These are phyloP conservation scores for Atethmia centrago DNA, from an alignment of 2,888 invertebrate species.

Conservation along the genomic window DNA sequence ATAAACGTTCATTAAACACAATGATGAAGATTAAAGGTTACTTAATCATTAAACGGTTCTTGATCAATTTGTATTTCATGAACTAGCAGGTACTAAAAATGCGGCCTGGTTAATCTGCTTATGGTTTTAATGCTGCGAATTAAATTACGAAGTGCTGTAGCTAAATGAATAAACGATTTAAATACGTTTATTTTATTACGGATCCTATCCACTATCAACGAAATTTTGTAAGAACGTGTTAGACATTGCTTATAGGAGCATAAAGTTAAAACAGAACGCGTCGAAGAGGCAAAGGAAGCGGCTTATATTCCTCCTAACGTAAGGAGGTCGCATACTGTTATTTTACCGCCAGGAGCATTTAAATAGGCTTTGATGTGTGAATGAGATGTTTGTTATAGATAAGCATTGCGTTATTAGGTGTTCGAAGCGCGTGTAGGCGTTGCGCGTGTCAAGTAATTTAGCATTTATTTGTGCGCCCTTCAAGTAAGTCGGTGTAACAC, in stretches of 20 bases:
- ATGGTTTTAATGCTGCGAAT: background rate
- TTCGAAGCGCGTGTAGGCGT: slow-evolving; percentile 43
- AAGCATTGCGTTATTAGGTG: slow-evolving; percentile 63
- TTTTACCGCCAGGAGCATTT: slow-evolving; percentile 80
- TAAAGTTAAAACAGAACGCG: background rate
- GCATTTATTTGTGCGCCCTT: slow-evolving; percentile 41
- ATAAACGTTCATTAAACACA: background rate
- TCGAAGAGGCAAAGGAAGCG: background rate
- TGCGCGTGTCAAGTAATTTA: slow-evolving; percentile 37
- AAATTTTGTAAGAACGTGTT: background rate
- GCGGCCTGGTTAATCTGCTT: background rate
- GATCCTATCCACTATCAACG: background rate
- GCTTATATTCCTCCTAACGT: background rate
- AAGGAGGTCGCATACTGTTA: slow-evolving; percentile 61
- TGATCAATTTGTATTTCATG: background rate
- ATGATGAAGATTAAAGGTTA: too few species aligned
- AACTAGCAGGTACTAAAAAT: background rate
- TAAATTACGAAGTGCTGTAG: background rate
- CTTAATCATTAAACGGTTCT: too few species aligned
- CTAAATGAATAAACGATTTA: background rate
- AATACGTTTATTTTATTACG: background rate
- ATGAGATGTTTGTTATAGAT: slow-evolving; percentile 74
- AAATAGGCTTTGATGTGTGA: slow-evolving; percentile 85
- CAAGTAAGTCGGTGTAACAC: slow-evolving; percentile 4
- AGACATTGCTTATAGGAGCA: background rate